phyloP scores from a whole-genome alignment of 2,888 invertebrate species.

The Eristalis pertinax region DNA sequence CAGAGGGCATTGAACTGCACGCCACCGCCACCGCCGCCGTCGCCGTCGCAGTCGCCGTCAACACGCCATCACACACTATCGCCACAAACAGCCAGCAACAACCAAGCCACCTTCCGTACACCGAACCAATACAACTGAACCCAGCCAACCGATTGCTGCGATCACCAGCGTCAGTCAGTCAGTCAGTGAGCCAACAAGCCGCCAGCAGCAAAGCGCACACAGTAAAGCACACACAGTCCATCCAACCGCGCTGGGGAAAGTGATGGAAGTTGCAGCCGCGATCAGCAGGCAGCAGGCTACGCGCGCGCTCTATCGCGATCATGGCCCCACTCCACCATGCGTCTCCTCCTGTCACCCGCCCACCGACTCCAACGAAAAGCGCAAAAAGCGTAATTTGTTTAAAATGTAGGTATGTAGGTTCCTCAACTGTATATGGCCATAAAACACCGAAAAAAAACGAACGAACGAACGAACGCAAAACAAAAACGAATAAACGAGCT shows the following conservation, averaged over 20 bases:
- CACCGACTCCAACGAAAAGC: constrained; percentile 15
- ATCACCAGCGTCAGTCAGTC: background rate
- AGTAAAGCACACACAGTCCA: background rate
- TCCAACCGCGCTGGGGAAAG: constrained; percentile 56
- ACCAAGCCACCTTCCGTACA: constrained; percentile 53
- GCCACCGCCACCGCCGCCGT: constrained; percentile 31
- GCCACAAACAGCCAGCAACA: constrained; percentile 41
- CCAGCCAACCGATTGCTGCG: constrained; percentile 1
- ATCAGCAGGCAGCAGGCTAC: constrained; percentile 45
- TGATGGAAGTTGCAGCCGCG: constrained; percentile 54
- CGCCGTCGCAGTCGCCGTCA: constrained; percentile 30
- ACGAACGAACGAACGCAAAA: background rate
- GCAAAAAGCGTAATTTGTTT: constrained; percentile 78
- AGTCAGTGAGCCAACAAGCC: constrained; percentile 4
- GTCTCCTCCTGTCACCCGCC: background rate
- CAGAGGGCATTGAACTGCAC: constrained; percentile 56
- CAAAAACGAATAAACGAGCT: constrained; percentile 50
- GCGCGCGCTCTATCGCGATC: constrained; percentile 46
- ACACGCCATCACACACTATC: constrained; percentile 39
- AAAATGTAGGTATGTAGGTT: constrained; percentile 80
- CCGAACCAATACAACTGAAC: constrained; percentile 3
- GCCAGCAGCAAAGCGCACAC: constrained; percentile 23
- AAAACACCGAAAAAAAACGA: constrained; percentile 46
- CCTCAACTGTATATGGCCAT: constrained; percentile 76
- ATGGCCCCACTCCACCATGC: background rate